Evolutionary conservation across 2,797 vertebrate genomes (phyloP).

Genomic region (Tarsius wallacei): DNA sequence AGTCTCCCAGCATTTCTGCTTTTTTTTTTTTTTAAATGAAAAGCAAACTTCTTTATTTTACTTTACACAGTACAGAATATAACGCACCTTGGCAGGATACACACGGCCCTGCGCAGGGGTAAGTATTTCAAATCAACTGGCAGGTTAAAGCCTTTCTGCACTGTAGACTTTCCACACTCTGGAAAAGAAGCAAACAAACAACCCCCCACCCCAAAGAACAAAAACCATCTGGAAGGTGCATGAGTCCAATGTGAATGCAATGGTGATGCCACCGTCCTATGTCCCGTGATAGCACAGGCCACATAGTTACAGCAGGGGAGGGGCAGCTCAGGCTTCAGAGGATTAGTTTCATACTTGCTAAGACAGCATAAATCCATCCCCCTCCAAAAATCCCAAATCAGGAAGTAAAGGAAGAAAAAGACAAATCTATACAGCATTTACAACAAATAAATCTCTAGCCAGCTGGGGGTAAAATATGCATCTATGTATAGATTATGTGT

Average conservation of each 20-base stretch:
- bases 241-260: constrained; percentile 80
- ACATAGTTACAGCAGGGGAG: constrained; percentile 17
- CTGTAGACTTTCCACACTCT: constrained; percentile 87
- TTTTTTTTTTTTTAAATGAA: too few species aligned
- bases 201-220: neutral
- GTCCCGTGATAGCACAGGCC: constrained; percentile 44
- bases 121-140: constrained; percentile 89
- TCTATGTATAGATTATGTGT: too few species aligned
- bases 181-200: constrained; percentile 65
- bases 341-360: constrained; percentile 87
- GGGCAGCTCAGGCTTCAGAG: constrained; percentile 71
- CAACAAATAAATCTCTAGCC: constrained; percentile 91
- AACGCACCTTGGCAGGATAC: constrained; percentile 90
- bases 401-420: constrained; percentile 87
- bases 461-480: constrained; percentile 81
- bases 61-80: too few species aligned
- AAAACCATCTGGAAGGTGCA: constrained; percentile 71
- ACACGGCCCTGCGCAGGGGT: constrained; percentile 89
- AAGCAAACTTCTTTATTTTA: too few species aligned
- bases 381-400: constrained; percentile 84
- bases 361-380: constrained; percentile 79
- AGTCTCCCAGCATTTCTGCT: too few species aligned
- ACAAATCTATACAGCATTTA: constrained; percentile 92
- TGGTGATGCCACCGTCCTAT: neutral
- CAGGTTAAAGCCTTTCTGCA: constrained; percentile 90